Base-by-base conservation (phyloP, 92 coral and sea anemone genomes). In the Zoanthus gigantus region DNA sequence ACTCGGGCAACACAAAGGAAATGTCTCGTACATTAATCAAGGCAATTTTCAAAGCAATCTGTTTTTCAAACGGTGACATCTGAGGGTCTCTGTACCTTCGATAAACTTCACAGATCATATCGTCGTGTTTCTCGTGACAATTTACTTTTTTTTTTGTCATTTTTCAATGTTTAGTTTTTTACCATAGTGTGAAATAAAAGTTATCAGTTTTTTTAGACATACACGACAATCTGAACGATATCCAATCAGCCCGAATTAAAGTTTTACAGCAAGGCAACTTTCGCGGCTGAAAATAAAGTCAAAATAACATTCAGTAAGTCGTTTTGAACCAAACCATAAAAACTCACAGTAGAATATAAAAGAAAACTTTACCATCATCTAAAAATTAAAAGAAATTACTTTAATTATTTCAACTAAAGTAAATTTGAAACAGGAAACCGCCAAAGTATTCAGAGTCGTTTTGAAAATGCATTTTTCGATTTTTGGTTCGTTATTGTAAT, bases 41-140 rank as follows among this genome's bases (percentile, higher is more conserved):
- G 50, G 60, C 30, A 81, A 65, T 81, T 14, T 65, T 81, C 61
- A 9, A 44, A 45, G 7, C 30, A 61, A 69, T n/a, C 74, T 47
- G 75, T 81, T 14, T 81, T 14, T 28, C 58, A 28, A 66, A 30
- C 75, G 75, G 58, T 81, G 61, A 15, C 75, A 45, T 18, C 0
- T 47, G 52, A 47, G 5, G 8, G 52, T 48, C 16, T 37, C 29
- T 34, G 52, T 5, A 54, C 15, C 57, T 16, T 56, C 48, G 54
- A 72, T n/a, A 34, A 56, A 32, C 15, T 9, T 30, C 57, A 37
- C 14, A 11, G 9, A 46, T 17, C 37, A 4, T 65, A 73, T 81
- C 60, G 50, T 61, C 18, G 29, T 65, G 16, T 63, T 81, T 80
- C 67, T 71, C 42, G 42, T 66, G 31, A 66, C 28, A 44, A n/a